Evolutionary conservation across 2,888 invertebrate genomes (phyloP), one percentile per base, ranked within the genome.

Genomic region (Dryobota labecula): DNA sequence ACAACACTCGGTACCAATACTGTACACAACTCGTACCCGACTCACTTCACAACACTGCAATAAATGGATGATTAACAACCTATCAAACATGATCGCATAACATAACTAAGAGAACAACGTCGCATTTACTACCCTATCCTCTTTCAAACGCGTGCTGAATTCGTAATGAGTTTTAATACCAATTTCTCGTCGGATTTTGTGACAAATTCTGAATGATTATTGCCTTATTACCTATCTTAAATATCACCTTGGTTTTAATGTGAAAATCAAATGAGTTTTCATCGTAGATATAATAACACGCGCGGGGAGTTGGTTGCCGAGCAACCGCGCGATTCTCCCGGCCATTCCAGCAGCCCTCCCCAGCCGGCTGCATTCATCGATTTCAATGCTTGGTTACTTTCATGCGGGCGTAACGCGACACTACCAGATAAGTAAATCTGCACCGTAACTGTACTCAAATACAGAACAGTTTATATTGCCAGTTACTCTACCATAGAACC

Each of bases 321-420:
- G 85, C 83, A 83, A 84, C 85, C 56, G 60, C 80, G 69, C 82
- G 36, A 65, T 72, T 68, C 74, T 67, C 76, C 84, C 79, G 73
- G 76, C 68, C 76, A 57, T 63, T 79, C 75, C 84, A 78, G 78
- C 82, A 73, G 71, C 79, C 69, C 76, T 71, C 78, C 85, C 85
- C 73, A 84, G 76, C 73, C 78, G 85, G 76, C 83, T 84, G 78
- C 79, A 79, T 70, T 58, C 78, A 85, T 85, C 75, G 81, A 85
- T 85, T 78, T 81, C 70, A 76, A 53, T 70, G n/a, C 64, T 62
- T 64, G 27, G 36, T 64, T 49, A 71, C 63, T 53, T 71, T 53
- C 63, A 58, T 66, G 15, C 56, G 53, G 60, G 38, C 56, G 69
- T 57, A 69, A 77, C 27, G 33, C 27, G 33, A 41, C 30, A 33